Conservation (phyloP, 2,888 invertebrate species). For the Pasiphila rectangulata region DNA sequence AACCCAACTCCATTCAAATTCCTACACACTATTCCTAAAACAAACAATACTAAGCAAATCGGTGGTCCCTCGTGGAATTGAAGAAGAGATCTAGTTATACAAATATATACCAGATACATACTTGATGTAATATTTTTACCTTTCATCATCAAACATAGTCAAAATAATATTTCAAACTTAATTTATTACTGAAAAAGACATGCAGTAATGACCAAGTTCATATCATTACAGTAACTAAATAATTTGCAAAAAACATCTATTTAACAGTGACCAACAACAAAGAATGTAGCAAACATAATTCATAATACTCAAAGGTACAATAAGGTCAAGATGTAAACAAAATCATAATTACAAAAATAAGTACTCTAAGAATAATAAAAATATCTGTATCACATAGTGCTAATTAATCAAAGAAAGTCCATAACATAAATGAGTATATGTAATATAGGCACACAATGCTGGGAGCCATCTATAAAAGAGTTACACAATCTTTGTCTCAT, state of each 20-base stretch:
- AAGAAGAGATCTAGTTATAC: slow-evolving; percentile 21
- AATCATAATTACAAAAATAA: slow-evolving; percentile 40
- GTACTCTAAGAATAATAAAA: slow-evolving; percentile 42
- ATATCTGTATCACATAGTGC: slow-evolving; percentile 49
- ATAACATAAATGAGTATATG: background rate
- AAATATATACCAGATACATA: slow-evolving; percentile 21
- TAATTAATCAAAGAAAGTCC: slow-evolving; percentile 28
- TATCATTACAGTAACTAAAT: background rate
- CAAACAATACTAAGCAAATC: slow-evolving; percentile 25
- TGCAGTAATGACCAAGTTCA: background rate
- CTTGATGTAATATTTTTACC: background rate
- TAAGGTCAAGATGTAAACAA: slow-evolving; percentile 45
- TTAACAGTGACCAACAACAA: background rate
- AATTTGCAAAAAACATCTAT: background rate
- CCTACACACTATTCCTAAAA: slow-evolving; percentile 21
- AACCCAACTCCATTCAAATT: slow-evolving; percentile 21
- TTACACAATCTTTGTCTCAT: slow-evolving; percentile 44
- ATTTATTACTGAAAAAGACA: slow-evolving; percentile 8
- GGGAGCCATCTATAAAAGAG: background rate
- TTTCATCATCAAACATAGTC: background rate
- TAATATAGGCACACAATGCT: background rate
- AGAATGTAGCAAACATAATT: slow-evolving; percentile 34
- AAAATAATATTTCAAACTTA: slow-evolving; percentile 12
- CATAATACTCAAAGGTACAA: slow-evolving; percentile 46
- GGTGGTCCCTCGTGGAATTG: slow-evolving; percentile 31